Evolutionary conservation across 2,888 invertebrate species (phyloP), one percentile per base, ranked within the genome.

Genomic region (Muscina levida): DNA sequence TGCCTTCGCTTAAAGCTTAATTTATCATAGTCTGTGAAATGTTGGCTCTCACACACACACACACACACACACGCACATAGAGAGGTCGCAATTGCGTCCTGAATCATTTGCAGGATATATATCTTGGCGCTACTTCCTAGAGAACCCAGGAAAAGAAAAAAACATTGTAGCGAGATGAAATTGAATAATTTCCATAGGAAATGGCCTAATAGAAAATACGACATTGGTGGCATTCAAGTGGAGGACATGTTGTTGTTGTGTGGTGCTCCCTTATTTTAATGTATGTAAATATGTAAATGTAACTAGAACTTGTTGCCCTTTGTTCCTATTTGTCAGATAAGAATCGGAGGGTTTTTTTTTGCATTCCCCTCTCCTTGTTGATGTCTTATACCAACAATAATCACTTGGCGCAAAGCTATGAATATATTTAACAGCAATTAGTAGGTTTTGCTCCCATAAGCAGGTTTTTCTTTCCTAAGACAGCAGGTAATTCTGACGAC

Each of bases 151-250:
- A 31, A 31, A 31, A 3, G 31, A 31, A 31, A 31, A 31, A 31
- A 3, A 31, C 31, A 31, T n/a, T n/a, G n/a, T n/a, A n/a, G n/a
- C n/a, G n/a, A 39, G 39, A 17, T 42, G 19, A 62, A 62, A 62
- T 62, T 62, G 62, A 62, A 62, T 62, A 62, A 62, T 62, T 62
- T 62, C 62, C 62, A 62, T 62, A 42, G 62, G 62, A 62, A 62
- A 62, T 62, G 62, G 42, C 62, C 62, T 62, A 37, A 11, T 62
- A 51, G 17, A 17, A 51, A 22, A 62, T 42, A 24, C 37, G 22
- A 62, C 17, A 15, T 37, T 15, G 19, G 42, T 62, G 62, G 22
- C 62, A 62, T 22, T 62, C 22, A 17, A 15, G 31, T 31, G 31
- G 31, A 31, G 8, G 31, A 31, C 8, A 8, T 5, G 31, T 31